phyloP scores from a whole-genome alignment of 2,797 vertebrate species.

The Psittacula echo region DNA sequence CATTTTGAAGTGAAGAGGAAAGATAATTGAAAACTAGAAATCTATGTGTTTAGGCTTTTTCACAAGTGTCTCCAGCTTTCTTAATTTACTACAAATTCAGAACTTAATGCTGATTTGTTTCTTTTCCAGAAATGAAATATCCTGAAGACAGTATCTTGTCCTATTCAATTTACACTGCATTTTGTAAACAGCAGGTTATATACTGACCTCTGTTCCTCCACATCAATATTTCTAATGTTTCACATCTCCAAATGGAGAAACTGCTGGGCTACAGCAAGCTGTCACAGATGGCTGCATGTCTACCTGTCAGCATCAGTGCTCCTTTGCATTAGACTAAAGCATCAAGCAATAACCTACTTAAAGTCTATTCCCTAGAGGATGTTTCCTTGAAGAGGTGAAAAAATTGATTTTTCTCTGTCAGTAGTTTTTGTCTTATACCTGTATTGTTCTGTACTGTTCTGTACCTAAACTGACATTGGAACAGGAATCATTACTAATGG shows the following conservation, averaged over 20 bases:
- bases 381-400: not conserved
- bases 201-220: slow-evolving; percentile 1
- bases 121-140: not conserved
- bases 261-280: slow-evolving; percentile 1
- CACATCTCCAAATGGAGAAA: slow-evolving; percentile 32
- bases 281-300: not conserved
- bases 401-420: slow-evolving; percentile 6
- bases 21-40: not conserved
- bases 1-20: not conserved
- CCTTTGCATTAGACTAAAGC: slow-evolving; percentile 20
- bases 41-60: not conserved
- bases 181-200: not conserved
- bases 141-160: not conserved
- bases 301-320: not conserved
- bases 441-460: not conserved
- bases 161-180: not conserved
- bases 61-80: not conserved
- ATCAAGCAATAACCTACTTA: slow-evolving; percentile 27
- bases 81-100: not conserved
- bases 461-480: not conserved
- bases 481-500: not conserved
- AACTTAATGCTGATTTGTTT: not conserved
- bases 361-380: not conserved
- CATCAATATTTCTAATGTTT: slow-evolving; percentile 10
- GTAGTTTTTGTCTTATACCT: not conserved